Percentiles rank a stretch among this genome's conserved stretches.
Evolutionary conservation across 1,140 invertebrate genomes (phyloP).

Genomic region (Zeugodacus cucurbitae): DNA sequence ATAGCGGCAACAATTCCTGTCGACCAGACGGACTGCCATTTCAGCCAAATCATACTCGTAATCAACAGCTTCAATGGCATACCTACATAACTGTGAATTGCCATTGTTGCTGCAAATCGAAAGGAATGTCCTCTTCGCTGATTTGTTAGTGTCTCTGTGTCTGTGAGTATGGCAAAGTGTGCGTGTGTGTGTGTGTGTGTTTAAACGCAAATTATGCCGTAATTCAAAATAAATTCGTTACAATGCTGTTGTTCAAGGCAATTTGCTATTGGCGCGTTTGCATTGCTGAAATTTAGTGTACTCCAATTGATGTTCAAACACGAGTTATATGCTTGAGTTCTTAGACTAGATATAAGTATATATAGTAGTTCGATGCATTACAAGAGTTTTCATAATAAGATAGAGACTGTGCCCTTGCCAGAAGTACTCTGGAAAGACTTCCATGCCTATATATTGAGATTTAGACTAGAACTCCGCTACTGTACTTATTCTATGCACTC

Average conservation of each 20-base stretch:
- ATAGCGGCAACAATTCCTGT: background rate
- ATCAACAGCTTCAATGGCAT: slow-evolving; percentile 6
- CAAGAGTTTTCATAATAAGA: too few species aligned
- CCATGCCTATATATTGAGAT: too few species aligned
- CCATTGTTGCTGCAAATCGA: background rate
- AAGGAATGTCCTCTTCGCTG: background rate
- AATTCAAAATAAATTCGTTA: background rate
- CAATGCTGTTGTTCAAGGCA: background rate
- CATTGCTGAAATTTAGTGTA: background rate
- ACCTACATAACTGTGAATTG: background rate
- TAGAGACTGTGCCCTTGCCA: too few species aligned
- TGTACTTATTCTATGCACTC: too few species aligned
- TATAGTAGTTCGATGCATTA: background rate
- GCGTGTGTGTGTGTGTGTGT: background rate
- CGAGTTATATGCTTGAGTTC: background rate
- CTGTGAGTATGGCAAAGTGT: background rate
- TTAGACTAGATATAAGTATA: background rate
- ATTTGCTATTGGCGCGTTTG: background rate
- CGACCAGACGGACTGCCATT: background rate
- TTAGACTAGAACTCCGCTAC: too few species aligned
- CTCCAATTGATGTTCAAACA: background rate
- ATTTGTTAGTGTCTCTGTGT: background rate
- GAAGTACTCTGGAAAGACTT: too few species aligned
- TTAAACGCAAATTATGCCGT: background rate
- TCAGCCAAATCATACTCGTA: background rate